Percentiles rank a stretch among this genome's conserved stretches.
Conservation (phyloP, 2,888 invertebrate genomes). For the Liodrosophila aerea region DNA sequence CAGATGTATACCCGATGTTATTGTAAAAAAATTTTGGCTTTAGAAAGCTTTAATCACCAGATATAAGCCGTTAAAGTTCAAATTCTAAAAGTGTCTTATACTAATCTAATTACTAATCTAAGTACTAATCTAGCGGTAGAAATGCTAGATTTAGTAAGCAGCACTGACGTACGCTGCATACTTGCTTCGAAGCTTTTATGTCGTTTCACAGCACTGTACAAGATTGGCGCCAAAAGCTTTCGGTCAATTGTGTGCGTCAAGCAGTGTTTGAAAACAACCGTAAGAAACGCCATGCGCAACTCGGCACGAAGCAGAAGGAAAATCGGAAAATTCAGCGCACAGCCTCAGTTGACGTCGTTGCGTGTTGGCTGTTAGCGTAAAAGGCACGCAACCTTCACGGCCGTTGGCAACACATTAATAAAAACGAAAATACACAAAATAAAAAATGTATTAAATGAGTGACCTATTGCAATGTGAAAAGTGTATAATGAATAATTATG, state of each 20-base stretch:
- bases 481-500: conserved; percentile 7
- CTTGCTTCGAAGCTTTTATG: conserved; percentile 12
- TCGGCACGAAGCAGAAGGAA: conserved; percentile 38
- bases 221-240: conserved; percentile 45
- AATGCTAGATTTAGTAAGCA: too few species aligned
- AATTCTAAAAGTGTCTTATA: too few species aligned
- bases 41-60: too few species aligned
- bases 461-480: too few species aligned
- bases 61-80: too few species aligned
- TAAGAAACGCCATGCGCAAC: conserved; percentile 45
- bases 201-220: conserved; percentile 20
- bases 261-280: conserved; percentile 44
- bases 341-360: conserved; percentile 65
- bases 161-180: neutral
- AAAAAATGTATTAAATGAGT: conserved; percentile 7
- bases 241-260: neutral
- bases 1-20: too few species aligned
- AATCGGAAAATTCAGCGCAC: conserved; percentile 58
- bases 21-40: too few species aligned
- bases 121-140: too few species aligned
- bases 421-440: conserved; percentile 25
- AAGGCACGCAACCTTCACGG: conserved; percentile 43
- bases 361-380: conserved; percentile 54
- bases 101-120: too few species aligned
- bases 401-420: conserved; percentile 21